Conservation (phyloP, 2,113 vertebrate species). For the Lamprologus lemairii region DNA sequence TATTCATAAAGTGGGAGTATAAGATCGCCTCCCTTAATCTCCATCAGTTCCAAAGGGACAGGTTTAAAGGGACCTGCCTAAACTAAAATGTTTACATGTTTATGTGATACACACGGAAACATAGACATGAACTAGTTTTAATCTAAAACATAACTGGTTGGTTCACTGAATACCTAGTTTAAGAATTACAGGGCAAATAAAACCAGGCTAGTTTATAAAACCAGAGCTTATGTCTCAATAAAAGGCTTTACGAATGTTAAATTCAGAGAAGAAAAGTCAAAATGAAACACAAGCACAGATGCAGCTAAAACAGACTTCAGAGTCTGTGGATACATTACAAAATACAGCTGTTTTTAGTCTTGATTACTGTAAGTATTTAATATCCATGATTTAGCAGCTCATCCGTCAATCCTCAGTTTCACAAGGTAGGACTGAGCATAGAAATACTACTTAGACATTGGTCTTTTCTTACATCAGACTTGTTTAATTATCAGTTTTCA, state of each 20-base stretch:
- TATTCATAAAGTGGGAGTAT: conserved; percentile 65
- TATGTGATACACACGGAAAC: background rate
- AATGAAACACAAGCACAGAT: background rate
- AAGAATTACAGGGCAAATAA: background rate
- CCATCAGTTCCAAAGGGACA: conserved; percentile 13
- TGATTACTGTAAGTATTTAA: background rate
- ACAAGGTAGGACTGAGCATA: background rate
- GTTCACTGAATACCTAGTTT: background rate
- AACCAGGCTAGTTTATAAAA: background rate
- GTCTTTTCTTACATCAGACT: background rate
- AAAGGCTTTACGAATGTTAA: background rate
- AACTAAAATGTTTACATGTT: background rate
- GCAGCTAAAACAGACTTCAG: background rate
- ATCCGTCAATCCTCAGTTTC: background rate
- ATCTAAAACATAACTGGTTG: background rate
- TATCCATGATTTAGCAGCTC: background rate
- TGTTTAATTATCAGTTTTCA: conserved; percentile 34
- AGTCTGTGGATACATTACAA: background rate
- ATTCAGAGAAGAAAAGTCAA: background rate
- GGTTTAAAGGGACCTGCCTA: conserved; percentile 24
- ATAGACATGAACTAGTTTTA: background rate
- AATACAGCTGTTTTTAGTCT: background rate
- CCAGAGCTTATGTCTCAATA: background rate
- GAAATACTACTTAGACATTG: background rate
- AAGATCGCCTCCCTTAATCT: conserved; percentile 29